phyloP scores from a whole-genome alignment of 2,797 vertebrate species.

The Darevskia nairensis region DNA sequence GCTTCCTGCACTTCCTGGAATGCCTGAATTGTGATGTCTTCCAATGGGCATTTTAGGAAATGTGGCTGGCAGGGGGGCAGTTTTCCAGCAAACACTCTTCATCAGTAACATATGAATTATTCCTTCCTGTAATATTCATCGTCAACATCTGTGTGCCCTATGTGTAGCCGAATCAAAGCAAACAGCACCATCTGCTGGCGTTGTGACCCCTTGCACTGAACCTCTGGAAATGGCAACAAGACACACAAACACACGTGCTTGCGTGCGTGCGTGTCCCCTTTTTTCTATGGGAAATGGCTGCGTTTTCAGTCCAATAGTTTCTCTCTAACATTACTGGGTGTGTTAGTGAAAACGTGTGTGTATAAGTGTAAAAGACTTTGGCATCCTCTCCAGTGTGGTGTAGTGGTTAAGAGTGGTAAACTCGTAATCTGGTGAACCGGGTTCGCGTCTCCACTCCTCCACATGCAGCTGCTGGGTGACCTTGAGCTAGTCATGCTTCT shows the following conservation, averaged over 20 bases:
- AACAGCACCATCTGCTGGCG: conserved; percentile 67
- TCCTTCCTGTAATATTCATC: background rate
- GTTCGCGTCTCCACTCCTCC: no score
- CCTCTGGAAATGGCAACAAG: background rate
- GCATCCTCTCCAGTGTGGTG: no score
- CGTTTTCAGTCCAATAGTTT: background rate
- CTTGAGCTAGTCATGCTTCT: no score
- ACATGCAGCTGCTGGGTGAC: no score
- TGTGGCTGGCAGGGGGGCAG: background rate
- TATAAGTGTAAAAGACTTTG: background rate
- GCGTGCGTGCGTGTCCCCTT: no score
- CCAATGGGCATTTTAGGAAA: no score
- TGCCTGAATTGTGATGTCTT: no score
- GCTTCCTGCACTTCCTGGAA: no score
- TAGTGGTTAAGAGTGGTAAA: no score
- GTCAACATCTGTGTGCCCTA: background rate
- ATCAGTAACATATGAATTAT: background rate
- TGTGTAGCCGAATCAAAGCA: conserved; percentile 7
- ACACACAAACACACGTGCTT: background rate
- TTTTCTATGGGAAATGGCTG: background rate
- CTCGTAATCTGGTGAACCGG: no score
- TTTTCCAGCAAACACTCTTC: background rate
- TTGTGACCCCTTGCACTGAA: conserved; percentile 44
- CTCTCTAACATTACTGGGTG: background rate
- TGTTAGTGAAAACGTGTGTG: background rate